phyloP scores from a whole-genome alignment of 2,797 vertebrate genomes.

The Rhabdomys pumilio region DNA sequence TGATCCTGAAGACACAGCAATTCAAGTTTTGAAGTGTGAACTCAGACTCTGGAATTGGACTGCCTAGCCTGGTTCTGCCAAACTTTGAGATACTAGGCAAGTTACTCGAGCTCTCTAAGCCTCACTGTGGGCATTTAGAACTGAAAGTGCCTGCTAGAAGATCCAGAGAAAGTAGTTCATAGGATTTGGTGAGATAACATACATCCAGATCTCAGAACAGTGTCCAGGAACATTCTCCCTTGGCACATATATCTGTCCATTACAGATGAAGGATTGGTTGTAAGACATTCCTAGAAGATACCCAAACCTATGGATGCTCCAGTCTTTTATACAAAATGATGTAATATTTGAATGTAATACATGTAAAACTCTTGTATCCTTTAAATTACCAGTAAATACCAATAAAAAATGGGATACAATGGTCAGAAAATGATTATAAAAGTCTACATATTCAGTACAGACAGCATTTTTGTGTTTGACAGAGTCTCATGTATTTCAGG shows the following conservation, averaged over 20 bases:
- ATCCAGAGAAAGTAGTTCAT: constrained; percentile 34
- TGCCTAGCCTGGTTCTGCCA: not conserved
- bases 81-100: constrained; percentile 31
- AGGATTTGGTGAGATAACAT: constrained; percentile 26
- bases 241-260: not conserved
- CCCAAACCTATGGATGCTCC: not conserved
- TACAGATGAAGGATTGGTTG: not conserved
- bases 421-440: not conserved
- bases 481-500: not conserved
- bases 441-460: not conserved
- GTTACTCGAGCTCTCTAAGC: not conserved
- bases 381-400: not conserved
- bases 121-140: constrained; percentile 43
- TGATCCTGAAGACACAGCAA: not conserved
- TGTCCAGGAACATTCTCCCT: not conserved
- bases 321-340: not conserved
- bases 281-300: not conserved
- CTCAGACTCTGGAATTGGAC: not conserved
- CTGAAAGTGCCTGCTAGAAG: not conserved
- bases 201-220: not conserved
- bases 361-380: not conserved
- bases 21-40: constrained; percentile 18
- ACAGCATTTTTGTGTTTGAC: not conserved
- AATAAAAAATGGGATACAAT: not conserved
- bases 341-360: not conserved